A percentile compares a stretch with the other conserved stretches of the same genome.
Conservation (phyloP, 2,888 invertebrate genomes). For the Sisyra nigra region DNA sequence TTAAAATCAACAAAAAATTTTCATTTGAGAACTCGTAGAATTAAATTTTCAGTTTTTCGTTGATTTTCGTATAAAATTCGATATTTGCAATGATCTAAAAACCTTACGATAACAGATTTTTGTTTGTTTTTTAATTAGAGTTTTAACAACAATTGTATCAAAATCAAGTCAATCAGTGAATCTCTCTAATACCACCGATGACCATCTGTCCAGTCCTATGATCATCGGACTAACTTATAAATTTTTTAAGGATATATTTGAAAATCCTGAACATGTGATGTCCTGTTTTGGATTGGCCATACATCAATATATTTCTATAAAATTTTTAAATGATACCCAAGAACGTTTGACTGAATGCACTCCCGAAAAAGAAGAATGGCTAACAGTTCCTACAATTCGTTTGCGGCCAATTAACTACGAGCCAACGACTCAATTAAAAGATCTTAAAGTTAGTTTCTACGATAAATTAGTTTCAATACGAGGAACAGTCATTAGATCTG, state of each 20-base stretch:
- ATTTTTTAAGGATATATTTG: constrained; percentile 39
- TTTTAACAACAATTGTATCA: no score
- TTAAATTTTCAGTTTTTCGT: no score
- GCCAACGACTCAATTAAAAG: constrained; percentile 46
- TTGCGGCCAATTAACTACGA: constrained; percentile 46
- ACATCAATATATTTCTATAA: constrained; percentile 46
- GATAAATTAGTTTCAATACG: constrained; percentile 65
- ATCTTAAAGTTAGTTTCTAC: constrained; percentile 55
- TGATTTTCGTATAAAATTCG: no score
- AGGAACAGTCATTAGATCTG: constrained; percentile 73
- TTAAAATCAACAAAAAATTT: no score
- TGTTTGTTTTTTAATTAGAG: no score
- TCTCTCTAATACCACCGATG: no score
- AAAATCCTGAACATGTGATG: constrained; percentile 49
- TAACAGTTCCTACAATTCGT: constrained; percentile 29
- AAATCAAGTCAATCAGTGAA: no score
- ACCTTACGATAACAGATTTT: no score
- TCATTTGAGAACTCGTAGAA: no score
- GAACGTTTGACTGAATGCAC: constrained; percentile 29
- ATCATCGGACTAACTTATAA: no score
- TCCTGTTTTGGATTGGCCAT: constrained; percentile 61
- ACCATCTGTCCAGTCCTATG: no score
- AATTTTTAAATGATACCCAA: constrained; percentile 29
- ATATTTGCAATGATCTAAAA: no score
- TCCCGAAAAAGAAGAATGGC: constrained; percentile 18